Evolutionary conservation across 2,113 vertebrate species (phyloP).

Genomic region (Salvelinus namaycush): DNA sequence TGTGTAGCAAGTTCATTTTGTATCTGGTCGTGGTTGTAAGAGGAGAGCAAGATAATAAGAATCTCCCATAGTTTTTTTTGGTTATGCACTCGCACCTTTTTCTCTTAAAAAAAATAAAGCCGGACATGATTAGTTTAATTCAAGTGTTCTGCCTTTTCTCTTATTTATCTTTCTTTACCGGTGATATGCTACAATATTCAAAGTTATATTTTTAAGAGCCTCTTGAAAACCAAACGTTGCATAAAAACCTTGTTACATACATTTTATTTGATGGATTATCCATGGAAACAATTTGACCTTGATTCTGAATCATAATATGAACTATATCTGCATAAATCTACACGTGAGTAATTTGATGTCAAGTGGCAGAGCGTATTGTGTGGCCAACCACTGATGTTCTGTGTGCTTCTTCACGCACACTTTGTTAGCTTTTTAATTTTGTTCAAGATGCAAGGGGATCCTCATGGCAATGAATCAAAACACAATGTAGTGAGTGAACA

Average conservation of each 20-base stretch:
- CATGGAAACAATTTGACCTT: not conserved
- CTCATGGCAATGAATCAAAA: too few relatives aligned
- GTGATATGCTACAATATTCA: not conserved
- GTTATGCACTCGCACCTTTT: too few relatives aligned
- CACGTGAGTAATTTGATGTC: not conserved
- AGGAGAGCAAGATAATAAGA: too few relatives aligned
- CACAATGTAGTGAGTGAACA: too few relatives aligned
- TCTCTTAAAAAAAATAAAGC: too few relatives aligned
- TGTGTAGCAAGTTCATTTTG: too few relatives aligned
- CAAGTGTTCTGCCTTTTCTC: too few relatives aligned
- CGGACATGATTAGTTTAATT: too few relatives aligned
- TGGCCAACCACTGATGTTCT: too few relatives aligned
- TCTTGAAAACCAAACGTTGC: not conserved
- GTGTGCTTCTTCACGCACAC: not conserved
- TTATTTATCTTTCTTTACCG: too few relatives aligned
- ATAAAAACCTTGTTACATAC: not conserved
- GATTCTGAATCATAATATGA: not conserved
- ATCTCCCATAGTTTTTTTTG: too few relatives aligned
- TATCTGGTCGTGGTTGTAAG: too few relatives aligned
- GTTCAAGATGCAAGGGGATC: not conserved
- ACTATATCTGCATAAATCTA: not conserved
- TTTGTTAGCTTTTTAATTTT: not conserved
- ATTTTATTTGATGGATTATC: constrained; percentile 5
- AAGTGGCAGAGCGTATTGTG: not conserved
- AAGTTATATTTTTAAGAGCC: not conserved